phyloP scores from a whole-genome alignment of 2,113 vertebrate genomes.

The Poeciliopsis turrubarensis region DNA sequence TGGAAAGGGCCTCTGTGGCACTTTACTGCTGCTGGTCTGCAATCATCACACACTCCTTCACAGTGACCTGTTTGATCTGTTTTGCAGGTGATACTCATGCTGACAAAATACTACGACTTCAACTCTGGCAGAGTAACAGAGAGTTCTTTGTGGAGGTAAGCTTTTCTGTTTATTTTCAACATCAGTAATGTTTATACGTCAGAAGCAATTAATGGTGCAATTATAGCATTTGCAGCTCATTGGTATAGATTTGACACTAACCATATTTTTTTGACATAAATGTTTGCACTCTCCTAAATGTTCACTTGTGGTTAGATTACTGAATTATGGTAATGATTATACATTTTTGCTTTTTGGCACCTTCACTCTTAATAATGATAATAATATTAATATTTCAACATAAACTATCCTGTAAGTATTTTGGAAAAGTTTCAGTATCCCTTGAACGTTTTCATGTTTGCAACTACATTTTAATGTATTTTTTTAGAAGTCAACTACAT shows the following conservation, averaged over 20 bases:
- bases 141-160: slow-evolving; percentile 96
- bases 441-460: neutral
- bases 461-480: neutral
- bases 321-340: neutral
- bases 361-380: too few species aligned
- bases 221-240: neutral
- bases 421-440: neutral
- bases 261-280: neutral
- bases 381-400: too few species aligned
- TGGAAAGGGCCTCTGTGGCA: slow-evolving; percentile 4
- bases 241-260: neutral
- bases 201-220: slow-evolving; percentile 12
- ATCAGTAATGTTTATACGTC: neutral
- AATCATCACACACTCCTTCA: neutral
- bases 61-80: slow-evolving; percentile 64
- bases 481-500: neutral
- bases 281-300: neutral
- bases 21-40: slow-evolving; percentile 19
- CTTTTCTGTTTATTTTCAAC: neutral
- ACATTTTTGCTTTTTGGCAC: too few species aligned
- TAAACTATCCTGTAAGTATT: too few species aligned
- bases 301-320: neutral
- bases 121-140: slow-evolving; percentile 94
- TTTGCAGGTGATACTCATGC: slow-evolving; percentile 94
- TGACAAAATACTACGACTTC: slow-evolving; percentile 96